Evolutionary conservation across 2,888 invertebrate genomes (phyloP).

Genomic region (Elmis aenea): DNA sequence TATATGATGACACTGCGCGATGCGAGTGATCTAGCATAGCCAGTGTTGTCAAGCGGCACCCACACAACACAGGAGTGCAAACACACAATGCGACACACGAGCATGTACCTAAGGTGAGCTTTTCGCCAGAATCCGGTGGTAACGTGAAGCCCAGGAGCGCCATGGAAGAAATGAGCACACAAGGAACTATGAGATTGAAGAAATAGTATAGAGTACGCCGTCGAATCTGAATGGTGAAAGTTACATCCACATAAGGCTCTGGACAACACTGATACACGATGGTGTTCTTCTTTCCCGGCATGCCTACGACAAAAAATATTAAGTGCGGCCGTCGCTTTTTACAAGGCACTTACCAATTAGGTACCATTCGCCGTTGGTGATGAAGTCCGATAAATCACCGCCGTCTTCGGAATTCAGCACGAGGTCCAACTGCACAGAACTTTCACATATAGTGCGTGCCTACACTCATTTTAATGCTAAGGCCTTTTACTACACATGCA

Average conservation of each 20-base stretch:
- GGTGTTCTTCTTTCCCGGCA: conserved; percentile 88
- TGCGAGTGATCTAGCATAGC: conserved; percentile 34
- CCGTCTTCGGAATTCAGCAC: conserved; percentile 89
- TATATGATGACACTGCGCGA: conserved; percentile 33
- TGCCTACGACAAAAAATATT: conserved; percentile 55
- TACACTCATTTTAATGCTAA: too few species aligned
- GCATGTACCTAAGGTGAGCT: conserved; percentile 83
- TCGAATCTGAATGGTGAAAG: conserved; percentile 94
- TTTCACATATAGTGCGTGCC: conserved; percentile 15
- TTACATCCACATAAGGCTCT: conserved; percentile 91
- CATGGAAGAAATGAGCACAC: conserved; percentile 97
- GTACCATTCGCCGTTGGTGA: conserved; percentile 99
- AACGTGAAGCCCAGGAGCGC: conserved; percentile 96
- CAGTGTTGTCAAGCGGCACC: conserved; percentile 35
- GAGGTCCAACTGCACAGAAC: conserved; percentile 80
- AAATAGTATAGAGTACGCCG: conserved; percentile 97
- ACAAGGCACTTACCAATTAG: conserved; percentile 76
- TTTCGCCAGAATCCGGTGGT: conserved; percentile 96
- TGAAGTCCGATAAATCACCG: conserved; percentile 95
- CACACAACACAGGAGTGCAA: conserved; percentile 36
- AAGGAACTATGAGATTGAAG: conserved; percentile 99
- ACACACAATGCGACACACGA: conserved; percentile 33
- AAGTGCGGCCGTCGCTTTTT: neutral
- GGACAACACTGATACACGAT: conserved; percentile 91
- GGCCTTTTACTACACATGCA: too few species aligned